phyloP scores from a whole-genome alignment of 2,888 invertebrate genomes.

The Drosophila neonasuta region DNA sequence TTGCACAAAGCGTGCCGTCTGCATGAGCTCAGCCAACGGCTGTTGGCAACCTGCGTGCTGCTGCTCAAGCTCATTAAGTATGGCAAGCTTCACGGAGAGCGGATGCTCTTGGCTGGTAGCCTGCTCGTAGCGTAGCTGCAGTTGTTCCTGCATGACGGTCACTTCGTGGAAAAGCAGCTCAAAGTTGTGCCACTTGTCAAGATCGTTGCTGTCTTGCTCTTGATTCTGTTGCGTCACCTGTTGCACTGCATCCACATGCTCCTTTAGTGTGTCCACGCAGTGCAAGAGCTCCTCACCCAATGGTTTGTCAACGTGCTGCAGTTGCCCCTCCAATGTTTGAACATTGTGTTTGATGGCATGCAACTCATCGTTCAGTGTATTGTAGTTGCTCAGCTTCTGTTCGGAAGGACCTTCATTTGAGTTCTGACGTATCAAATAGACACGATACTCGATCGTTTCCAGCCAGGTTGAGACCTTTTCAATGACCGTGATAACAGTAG shows the following conservation, averaged over 20 bases:
- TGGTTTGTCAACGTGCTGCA: conserved; percentile 81
- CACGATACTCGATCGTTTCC: conserved; percentile 91
- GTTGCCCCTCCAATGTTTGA: conserved; percentile 85
- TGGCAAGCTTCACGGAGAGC: conserved; percentile 86
- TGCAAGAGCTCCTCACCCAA: conserved; percentile 83
- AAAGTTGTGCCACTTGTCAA: conserved; percentile 89
- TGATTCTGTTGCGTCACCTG: conserved; percentile 86
- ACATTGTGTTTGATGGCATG: conserved; percentile 87
- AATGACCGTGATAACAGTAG: conserved; percentile 88
- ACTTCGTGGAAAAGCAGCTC: conserved; percentile 85
- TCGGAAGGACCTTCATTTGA: conserved; percentile 85
- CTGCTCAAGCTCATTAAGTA: conserved; percentile 87
- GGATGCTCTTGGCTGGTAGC: conserved; percentile 84
- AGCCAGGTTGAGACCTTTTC: conserved; percentile 93
- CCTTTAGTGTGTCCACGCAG: conserved; percentile 85
- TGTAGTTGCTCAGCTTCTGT: conserved; percentile 85
- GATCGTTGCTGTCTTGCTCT: conserved; percentile 84
- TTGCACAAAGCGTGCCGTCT: conserved; percentile 85
- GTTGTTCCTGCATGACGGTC: conserved; percentile 63
- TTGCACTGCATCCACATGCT: conserved; percentile 88
- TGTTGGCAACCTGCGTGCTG: conserved; percentile 86
- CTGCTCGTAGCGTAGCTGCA: conserved; percentile 77
- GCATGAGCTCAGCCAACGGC: conserved; percentile 85
- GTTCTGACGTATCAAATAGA: conserved; percentile 85
- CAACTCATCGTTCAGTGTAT: conserved; percentile 86